Evolutionary conservation across 2,113 vertebrate species (phyloP).

Genomic region (Hypocryptadius cinnamomeus): DNA sequence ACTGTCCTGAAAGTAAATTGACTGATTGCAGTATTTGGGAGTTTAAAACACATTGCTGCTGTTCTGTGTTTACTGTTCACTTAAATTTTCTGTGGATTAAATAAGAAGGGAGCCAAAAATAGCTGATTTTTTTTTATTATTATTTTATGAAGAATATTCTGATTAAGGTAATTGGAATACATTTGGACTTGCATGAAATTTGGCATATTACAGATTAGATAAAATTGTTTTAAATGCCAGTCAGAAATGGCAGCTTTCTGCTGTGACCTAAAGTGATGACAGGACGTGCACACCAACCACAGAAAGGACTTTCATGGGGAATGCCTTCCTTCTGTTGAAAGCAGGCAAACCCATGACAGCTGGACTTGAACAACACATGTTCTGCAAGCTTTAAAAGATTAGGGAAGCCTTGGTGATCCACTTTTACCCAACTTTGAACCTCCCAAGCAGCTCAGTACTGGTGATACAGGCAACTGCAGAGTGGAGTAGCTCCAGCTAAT

Average conservation of each 20-base stretch:
- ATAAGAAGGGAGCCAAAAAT: neutral
- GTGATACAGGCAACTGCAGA: neutral
- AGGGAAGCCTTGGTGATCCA: neutral
- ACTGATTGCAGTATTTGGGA: neutral
- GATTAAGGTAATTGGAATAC: neutral
- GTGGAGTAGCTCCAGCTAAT: neutral
- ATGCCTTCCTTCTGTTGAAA: neutral
- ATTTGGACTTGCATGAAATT: neutral
- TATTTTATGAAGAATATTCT: neutral
- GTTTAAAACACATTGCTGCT: neutral
- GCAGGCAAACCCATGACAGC: neutral
- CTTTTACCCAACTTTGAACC: neutral
- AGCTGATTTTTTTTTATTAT: neutral
- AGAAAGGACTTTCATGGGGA: neutral
- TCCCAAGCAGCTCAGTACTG: neutral
- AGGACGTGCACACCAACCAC: fast-evolving
- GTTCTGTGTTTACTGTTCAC: neutral
- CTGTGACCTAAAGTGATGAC: neutral
- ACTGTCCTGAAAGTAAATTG: neutral
- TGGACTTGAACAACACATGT: neutral
- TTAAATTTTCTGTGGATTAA: neutral
- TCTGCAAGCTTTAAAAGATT: neutral
- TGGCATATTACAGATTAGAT: neutral
- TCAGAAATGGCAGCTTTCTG: neutral
- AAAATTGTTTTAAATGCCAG: neutral